These are phyloP conservation scores for Drosophila eugracilis DNA, from an alignment of 1,140 invertebrate species.

Conservation along the genomic window DNA sequence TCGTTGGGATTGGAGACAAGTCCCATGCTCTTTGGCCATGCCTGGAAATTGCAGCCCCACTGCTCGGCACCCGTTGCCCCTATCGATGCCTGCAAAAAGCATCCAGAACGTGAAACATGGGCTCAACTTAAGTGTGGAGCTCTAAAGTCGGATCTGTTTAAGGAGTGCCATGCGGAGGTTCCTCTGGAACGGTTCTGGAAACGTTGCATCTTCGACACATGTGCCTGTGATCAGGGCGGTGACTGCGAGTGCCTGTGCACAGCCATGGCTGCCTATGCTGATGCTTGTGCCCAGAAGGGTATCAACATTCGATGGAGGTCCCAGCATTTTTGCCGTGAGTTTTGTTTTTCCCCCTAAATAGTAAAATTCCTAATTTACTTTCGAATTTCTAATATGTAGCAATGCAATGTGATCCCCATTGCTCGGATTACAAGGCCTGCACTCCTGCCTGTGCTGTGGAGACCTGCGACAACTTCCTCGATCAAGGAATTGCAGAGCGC, in stretches of 20 bases:
- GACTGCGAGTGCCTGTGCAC: conserved; percentile 96
- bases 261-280: conserved; percentile 93
- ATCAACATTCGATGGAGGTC: conserved; percentile 92
- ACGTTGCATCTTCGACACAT: conserved; percentile 92
- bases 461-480: conserved; percentile 93
- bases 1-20: conserved; percentile 91
- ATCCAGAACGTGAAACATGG: conserved; percentile 92
- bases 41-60: conserved; percentile 93
- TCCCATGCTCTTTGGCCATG: conserved; percentile 92
- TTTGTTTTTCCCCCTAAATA: too few relatives aligned
- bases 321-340: conserved; percentile 93
- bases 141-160: conserved; percentile 90
- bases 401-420: conserved; percentile 93
- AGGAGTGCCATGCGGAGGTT: conserved; percentile 92
- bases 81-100: conserved; percentile 89
- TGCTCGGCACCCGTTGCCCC: conserved; percentile 87
- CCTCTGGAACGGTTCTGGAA: conserved; percentile 88
- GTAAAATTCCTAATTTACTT: too few relatives aligned
- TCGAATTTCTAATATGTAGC: conserved; percentile 87
- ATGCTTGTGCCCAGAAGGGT: conserved; percentile 90
- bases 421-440: conserved; percentile 92
- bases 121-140: conserved; percentile 90
- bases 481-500: conserved; percentile 86
- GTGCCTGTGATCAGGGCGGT: conserved; percentile 94
- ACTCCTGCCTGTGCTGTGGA: conserved; percentile 92